Conservation (phyloP, 2,888 invertebrate genomes). For the Chaitophorus viminalis region DNA sequence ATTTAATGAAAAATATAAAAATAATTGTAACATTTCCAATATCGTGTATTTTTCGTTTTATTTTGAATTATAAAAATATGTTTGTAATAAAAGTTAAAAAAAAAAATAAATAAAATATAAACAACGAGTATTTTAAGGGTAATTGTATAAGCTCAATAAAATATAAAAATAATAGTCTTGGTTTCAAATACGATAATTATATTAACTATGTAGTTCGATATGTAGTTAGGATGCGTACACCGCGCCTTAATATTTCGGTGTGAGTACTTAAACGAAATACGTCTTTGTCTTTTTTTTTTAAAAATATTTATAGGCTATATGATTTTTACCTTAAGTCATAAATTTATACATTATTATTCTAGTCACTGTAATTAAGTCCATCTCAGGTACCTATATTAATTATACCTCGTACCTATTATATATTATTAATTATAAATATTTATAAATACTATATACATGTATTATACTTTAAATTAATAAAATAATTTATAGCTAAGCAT, state of each 20-base stretch:
- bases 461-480: conserved; percentile 43
- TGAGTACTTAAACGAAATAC: conserved; percentile 42
- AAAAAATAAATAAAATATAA: conserved; percentile 40
- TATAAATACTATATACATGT: conserved; percentile 32
- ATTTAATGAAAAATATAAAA: conserved; percentile 45
- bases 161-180: conserved; percentile 51
- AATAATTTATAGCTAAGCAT: conserved; percentile 41
- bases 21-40: conserved; percentile 58
- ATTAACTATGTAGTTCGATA: conserved; percentile 28
- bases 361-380: conserved; percentile 55
- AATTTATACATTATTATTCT: conserved; percentile 26
- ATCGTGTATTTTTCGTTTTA: conserved; percentile 58
- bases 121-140: conserved; percentile 59
- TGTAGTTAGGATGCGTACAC: conserved; percentile 21
- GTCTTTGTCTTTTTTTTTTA: conserved; percentile 41
- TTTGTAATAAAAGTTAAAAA: conserved; percentile 52
- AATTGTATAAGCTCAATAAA: conserved; percentile 60
- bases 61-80: conserved; percentile 49
- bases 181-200: conserved; percentile 41
- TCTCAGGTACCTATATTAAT: conserved; percentile 30
- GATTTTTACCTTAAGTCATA: conserved; percentile 34
- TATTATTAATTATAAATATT: conserved; percentile 22
- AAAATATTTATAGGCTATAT: conserved; percentile 36
- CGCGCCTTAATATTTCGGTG: conserved; percentile 50
- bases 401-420: conserved; percentile 29